Base-by-base conservation (phyloP, 2,797 vertebrate genomes). In the Neoniphon sammara region DNA sequence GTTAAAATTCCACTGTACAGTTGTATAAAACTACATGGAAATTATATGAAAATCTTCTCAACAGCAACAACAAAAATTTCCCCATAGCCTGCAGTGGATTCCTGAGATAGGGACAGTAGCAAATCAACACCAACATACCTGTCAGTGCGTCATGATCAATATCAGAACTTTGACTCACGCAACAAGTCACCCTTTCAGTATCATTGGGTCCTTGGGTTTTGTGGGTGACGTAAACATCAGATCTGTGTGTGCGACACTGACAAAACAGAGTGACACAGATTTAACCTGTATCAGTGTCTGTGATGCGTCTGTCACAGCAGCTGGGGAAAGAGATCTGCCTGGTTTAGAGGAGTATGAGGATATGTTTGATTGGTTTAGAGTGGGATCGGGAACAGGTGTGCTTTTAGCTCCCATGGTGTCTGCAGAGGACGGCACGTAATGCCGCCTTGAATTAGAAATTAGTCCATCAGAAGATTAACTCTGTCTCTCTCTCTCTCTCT, bases 401-500 rank as follows among this genome's bases (percentile, higher is more conserved):
- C 1, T 31, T 47, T 78, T 23, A 67, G 44, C 21, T 31, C 64
- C 46, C 21, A 39, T 66, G 21, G 53, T 61, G 75, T 70, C 25
- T 79, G 27, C 70, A 57, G 20, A 73, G 53, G 30, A 25, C 65
- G 56, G 10, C 25, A 12, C 36, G 2, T 39, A 11, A 39, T 12
- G 39, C 10, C 11, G 21, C 21, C 53, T 66, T 18, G 53, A 78
- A 73, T 83, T 68, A 73, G 47, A 75, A 63, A 57, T 64, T 56
- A 88, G 81, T 84, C 75, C 73, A 70, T 70, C 71, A 64, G 66
- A 77, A 63, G 66, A 83, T 88, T 80, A 81, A 53, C 52, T 53
- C 11, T 47, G 7, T 56, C 42, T 57, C 54, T 23, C 49, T 18
- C 21, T 36, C 7, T 4, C 4, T 42, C 34, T 23, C n/a, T 59